Percentiles rank a stretch among this genome's conserved stretches.
Conservation (phyloP, 2,113 vertebrate genomes). For the Lathamus discolor region DNA sequence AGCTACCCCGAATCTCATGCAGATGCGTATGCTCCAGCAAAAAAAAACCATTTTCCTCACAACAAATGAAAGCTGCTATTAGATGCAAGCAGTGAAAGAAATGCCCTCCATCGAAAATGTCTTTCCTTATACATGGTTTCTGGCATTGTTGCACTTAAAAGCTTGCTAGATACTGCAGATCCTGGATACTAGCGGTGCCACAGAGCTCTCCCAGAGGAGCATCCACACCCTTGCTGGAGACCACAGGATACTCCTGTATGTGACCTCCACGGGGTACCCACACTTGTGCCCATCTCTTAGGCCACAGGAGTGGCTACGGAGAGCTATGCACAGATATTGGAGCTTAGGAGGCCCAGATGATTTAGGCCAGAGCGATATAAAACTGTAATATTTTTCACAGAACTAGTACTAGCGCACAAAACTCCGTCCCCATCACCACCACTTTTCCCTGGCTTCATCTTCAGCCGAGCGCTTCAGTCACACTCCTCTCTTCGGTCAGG, state of each 20-base stretch:
- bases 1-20: background rate
- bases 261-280: fast-evolving
- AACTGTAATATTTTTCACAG: background rate
- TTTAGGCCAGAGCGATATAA: background rate
- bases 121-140: background rate
- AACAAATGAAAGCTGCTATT: background rate
- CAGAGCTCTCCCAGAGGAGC: background rate
- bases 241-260: too few relatives aligned
- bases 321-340: fast-evolving
- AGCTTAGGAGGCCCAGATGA: background rate
- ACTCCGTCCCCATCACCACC: fast-evolving
- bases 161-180: background rate
- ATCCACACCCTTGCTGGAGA: fast-evolving
- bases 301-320: fast-evolving
- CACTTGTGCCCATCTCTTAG: background rate
- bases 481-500: background rate
- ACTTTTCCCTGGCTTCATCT: fast-evolving
- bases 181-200: background rate
- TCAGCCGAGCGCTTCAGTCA: background rate
- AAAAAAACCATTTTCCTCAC: fast-evolving
- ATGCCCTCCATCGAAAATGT: background rate
- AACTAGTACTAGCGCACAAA: background rate
- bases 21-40: background rate
- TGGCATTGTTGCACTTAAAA: background rate
- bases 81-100: background rate